Percentiles rank a stretch among this genome's conserved stretches.
These are phyloP conservation scores for Botrylloides violaceus DNA, from an alignment of 23 tunicate genomes.

Conservation along the genomic window DNA sequence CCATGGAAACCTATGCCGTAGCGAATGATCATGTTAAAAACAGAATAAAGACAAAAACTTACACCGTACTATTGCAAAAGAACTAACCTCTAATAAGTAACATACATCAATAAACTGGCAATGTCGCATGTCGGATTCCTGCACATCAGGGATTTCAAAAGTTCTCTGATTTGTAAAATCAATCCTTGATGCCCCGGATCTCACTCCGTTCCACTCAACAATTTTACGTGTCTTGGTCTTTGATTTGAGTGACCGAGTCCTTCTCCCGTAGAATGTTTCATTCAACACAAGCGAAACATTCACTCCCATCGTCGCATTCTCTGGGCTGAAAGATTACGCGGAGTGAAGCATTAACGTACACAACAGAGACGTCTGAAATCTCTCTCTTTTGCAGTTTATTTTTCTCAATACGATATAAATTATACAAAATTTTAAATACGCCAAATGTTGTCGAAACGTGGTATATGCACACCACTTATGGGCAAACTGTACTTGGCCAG, in stretches of 20 bases:
- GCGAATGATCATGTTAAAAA: neutral
- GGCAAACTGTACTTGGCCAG: no score
- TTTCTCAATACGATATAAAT: no score
- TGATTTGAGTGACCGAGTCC: constrained; percentile 30
- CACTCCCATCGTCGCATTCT: neutral
- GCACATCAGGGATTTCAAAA: constrained; percentile 20
- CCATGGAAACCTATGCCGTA: neutral
- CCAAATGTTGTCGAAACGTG: no score
- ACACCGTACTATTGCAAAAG: no score
- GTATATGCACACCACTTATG: no score
- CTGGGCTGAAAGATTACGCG: neutral
- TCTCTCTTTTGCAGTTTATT: no score
- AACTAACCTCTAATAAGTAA: constrained; percentile 10
- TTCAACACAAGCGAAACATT: constrained; percentile 17
- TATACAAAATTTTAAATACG: no score
- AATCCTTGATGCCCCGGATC: constrained; percentile 3
- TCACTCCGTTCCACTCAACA: constrained; percentile 8
- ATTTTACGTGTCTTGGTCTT: constrained; percentile 19
- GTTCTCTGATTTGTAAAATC: constrained; percentile 19
- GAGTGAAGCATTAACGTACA: no score
- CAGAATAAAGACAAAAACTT: no score
- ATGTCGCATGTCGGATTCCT: constrained; percentile 31
- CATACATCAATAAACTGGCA: constrained; percentile 26
- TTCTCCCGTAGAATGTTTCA: constrained; percentile 27
- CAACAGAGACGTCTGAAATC: no score